Conservation (phyloP, 2,113 vertebrate species). For the Sapayoa aenigma region DNA sequence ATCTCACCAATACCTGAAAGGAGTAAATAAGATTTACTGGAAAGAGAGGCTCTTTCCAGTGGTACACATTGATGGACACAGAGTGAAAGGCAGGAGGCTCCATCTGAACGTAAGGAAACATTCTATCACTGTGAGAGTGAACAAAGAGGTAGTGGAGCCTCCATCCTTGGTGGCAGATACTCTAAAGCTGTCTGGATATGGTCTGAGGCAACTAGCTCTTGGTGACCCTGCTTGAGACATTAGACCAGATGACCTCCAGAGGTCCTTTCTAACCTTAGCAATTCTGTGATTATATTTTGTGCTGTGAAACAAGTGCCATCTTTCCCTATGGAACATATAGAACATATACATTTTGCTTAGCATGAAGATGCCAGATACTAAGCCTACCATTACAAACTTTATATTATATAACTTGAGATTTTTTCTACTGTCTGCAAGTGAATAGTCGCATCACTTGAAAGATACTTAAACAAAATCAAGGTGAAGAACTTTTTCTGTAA, state of each 20-base stretch:
- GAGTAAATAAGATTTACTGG: neutral
- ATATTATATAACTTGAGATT: neutral
- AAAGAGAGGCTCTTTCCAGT: neutral
- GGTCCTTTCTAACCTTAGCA: neutral
- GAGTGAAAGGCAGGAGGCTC: neutral
- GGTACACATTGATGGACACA: neutral
- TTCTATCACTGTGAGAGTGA: neutral
- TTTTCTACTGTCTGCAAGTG: neutral
- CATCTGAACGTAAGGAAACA: neutral
- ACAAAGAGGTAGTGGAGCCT: neutral
- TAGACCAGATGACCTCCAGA: neutral
- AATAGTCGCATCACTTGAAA: neutral
- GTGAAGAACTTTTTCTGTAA: neutral
- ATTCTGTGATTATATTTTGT: neutral
- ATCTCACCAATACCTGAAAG: neutral
- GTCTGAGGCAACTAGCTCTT: neutral
- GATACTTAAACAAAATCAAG: neutral
- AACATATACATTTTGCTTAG: neutral
- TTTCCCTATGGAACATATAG: neutral
- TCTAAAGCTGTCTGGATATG: neutral
- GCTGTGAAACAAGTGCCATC: neutral
- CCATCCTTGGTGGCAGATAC: neutral
- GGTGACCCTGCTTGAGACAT: neutral
- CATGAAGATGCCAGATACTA: neutral
- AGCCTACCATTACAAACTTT: neutral